Evolutionary conservation across 2,888 invertebrate species (phyloP), one percentile per base, ranked within the genome.

Genomic region (Erebia epiphron): DNA sequence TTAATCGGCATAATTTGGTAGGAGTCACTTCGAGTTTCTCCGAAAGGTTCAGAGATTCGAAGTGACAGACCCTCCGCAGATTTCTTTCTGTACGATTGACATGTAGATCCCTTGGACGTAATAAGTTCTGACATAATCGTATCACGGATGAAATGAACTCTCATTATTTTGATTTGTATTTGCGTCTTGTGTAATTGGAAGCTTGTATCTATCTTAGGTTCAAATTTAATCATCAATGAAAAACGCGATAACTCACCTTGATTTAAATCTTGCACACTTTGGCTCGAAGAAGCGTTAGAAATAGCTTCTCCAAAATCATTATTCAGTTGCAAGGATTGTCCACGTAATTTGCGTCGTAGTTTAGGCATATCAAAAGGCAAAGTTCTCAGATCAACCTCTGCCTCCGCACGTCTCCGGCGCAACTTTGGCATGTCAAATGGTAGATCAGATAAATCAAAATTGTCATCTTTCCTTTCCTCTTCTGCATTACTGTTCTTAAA

Each of bases 361-460:
- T 98, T 98, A 46, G 98, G 98, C 98, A 98, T 98, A 86, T 98
- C 98, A 86, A 98, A 98, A 70, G 98, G 98, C 83, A 98, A 94
- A 84, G 98, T 95, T 75, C 96, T 94, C 67, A 97, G 91, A 84
- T 98, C 97, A 58, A 97, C 96, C 77, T 97, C 97, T 68, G 96
- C 96, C 81, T 96, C 95, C 79, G 96, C 94, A 71, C 95, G 89
- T 80, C 96, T 94, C 75, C 97, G 94, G 71, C 97, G 94, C 76
- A 98, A 88, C 86, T 98, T 98, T 64, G 98, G 98, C 97, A 98
- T 98, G 80, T 98, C 97, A 80, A 98, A 98, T 1, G 98, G 98
- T 77, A 98, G 94, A 90, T 97, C 97, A 43, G 96, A 95, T 75
- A 97, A 90, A 80, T 97, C 96, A 68, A 95, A 95, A 50, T 95